Evolutionary conservation across 2,888 invertebrate genomes (phyloP).

Genomic region (Mythimna lalbum): DNA sequence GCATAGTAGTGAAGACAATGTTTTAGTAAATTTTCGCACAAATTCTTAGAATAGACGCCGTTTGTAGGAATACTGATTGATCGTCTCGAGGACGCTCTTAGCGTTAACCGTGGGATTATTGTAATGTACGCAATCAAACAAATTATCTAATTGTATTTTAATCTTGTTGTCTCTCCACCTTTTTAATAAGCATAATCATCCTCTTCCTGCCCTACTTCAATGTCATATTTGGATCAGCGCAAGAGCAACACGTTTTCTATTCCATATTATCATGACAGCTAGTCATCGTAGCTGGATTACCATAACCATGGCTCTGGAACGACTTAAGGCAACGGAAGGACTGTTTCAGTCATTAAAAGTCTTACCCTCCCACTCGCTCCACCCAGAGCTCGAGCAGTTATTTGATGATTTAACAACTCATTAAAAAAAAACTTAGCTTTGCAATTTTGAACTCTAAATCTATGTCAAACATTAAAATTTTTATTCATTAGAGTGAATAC

Average conservation of each 20-base stretch:
- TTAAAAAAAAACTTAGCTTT: neutral
- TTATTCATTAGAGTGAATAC: constrained; percentile 3
- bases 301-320: too few relatives aligned
- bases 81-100: constrained; percentile 37
- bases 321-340: too few relatives aligned
- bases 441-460: neutral
- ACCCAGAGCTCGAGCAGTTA: too few relatives aligned
- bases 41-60: constrained; percentile 42
- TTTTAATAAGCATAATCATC: too few relatives aligned
- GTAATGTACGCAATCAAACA: constrained; percentile 18
- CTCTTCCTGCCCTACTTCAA: too few relatives aligned
- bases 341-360: too few relatives aligned
- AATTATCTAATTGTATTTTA: neutral
- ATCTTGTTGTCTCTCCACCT: neutral
- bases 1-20: constrained; percentile 47
- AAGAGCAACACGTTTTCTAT: too few relatives aligned
- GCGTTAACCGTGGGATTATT: constrained; percentile 14
- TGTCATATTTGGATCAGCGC: too few relatives aligned
- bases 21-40: constrained; percentile 42
- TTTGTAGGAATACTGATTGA: constrained; percentile 51
- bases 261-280: too few relatives aligned
- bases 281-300: too few relatives aligned
- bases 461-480: neutral
- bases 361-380: too few relatives aligned
- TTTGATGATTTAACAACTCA: too few relatives aligned